Evolutionary conservation across 2,113 vertebrate genomes (phyloP).

Genomic region (Himantopus leucocephalus): DNA sequence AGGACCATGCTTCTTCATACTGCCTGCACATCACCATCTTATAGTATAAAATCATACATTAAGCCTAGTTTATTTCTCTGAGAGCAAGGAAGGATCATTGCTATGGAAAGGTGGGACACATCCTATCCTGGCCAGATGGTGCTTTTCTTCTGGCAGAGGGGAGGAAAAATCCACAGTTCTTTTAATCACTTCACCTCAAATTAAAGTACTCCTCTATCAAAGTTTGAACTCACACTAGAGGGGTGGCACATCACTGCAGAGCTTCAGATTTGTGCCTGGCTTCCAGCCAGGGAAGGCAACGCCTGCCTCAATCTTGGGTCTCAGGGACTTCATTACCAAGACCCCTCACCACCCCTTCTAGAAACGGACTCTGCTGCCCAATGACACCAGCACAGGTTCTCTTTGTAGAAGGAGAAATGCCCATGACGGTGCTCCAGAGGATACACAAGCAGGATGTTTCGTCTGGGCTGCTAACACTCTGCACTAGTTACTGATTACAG

Average conservation of each 20-base stretch:
- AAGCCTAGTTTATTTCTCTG: not conserved
- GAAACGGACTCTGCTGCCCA: not conserved
- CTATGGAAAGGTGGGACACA: not conserved
- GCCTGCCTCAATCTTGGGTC: not conserved
- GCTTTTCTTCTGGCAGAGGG: not conserved
- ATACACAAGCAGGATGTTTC: not conserved
- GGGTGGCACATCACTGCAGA: not conserved
- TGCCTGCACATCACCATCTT: not conserved
- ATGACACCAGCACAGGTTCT: not conserved
- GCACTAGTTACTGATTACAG: not conserved
- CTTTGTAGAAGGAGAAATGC: not conserved
- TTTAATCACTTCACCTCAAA: not conserved
- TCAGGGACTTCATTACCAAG: accelerated
- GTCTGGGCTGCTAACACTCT: not conserved
- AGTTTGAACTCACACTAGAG: not conserved
- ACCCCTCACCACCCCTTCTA: not conserved
- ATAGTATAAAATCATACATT: not conserved
- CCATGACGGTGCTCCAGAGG: not conserved
- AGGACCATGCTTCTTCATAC: not conserved
- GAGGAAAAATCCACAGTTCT: not conserved
- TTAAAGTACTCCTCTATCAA: not conserved
- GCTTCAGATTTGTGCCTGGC: not conserved
- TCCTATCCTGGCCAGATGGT: not conserved
- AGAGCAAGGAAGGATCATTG: not conserved
- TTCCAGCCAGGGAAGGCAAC: not conserved